These are phyloP conservation scores for Bombus pyrosoma DNA, from an alignment of 1,140 invertebrate species.

Conservation along the genomic window DNA sequence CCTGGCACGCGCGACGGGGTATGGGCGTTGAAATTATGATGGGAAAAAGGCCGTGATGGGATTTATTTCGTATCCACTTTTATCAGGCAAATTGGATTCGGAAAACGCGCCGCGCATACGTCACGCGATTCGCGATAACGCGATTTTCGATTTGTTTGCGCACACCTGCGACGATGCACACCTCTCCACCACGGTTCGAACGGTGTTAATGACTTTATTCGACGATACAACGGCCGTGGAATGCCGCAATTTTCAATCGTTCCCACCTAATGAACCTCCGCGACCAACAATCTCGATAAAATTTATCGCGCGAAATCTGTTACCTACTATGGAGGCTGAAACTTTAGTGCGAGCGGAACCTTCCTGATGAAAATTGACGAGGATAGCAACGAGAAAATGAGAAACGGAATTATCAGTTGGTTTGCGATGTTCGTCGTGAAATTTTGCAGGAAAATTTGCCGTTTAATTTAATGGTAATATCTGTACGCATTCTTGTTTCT, in stretches of 20 bases:
- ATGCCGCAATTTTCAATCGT: conserved; percentile 8
- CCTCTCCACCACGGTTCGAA: not conserved
- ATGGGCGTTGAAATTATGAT: conserved; percentile 3
- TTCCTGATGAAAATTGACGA: not conserved
- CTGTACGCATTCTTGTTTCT: no score
- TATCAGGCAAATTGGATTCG: conserved; percentile 30
- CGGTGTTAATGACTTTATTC: conserved; percentile 29
- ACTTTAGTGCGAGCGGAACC: not conserved
- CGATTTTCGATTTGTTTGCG: conserved; percentile 33
- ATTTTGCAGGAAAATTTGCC: no score
- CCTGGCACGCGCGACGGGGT: not conserved
- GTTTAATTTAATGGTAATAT: no score
- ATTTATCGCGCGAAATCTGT: not conserved
- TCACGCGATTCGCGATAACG: conserved; percentile 20
- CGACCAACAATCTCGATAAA: not conserved
- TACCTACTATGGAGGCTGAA: not conserved
- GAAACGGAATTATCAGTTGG: not conserved
- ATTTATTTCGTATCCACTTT: conserved; percentile 26
- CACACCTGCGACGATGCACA: not conserved
- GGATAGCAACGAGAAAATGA: not conserved
- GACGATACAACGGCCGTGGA: not conserved
- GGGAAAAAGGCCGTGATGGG: not conserved
- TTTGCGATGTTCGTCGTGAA: no score
- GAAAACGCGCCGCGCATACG: not conserved
- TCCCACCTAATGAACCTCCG: conserved; percentile 1